Evolutionary conservation across 2,888 invertebrate species (phyloP).

Genomic region (Danaus chrysippus): DNA sequence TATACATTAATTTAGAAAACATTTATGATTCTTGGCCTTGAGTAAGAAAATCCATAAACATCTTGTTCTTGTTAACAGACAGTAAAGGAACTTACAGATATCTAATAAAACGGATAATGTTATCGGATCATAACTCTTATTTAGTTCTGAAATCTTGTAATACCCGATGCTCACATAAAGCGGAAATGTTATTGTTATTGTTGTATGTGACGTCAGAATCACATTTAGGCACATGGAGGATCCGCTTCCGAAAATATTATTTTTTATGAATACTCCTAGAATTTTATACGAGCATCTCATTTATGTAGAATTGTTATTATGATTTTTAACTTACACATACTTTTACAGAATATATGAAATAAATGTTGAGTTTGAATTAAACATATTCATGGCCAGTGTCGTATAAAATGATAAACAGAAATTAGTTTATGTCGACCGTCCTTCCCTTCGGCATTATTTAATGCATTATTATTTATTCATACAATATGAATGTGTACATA

Average conservation of each 20-base stretch:
- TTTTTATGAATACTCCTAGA: conserved; percentile 1
- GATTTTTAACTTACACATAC: neutral
- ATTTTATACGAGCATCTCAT: neutral
- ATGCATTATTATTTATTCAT: conserved; percentile 41
- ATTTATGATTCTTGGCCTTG: too few relatives aligned
- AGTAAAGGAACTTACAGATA: neutral
- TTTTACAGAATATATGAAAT: neutral
- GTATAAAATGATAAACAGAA: conserved; percentile 9
- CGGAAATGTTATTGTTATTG: conserved; percentile 51
- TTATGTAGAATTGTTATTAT: neutral
- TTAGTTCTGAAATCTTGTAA: conserved; percentile 37
- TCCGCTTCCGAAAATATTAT: conserved; percentile 4
- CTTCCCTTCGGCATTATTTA: conserved; percentile 29
- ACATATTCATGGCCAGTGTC: neutral
- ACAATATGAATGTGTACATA: conserved; percentile 28
- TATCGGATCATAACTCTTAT: conserved; percentile 28
- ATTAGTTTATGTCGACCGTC: neutral
- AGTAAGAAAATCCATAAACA: too few relatives aligned
- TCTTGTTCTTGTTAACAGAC: too few relatives aligned
- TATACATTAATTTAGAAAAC: too few relatives aligned
- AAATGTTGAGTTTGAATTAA: neutral
- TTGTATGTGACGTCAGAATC: conserved; percentile 55
- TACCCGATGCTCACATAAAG: conserved; percentile 26
- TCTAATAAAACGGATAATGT: conserved; percentile 19
- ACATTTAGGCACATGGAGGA: conserved; percentile 36